Base-by-base conservation (phyloP, 2,888 invertebrate genomes). In the Smittia sp. region DNA sequence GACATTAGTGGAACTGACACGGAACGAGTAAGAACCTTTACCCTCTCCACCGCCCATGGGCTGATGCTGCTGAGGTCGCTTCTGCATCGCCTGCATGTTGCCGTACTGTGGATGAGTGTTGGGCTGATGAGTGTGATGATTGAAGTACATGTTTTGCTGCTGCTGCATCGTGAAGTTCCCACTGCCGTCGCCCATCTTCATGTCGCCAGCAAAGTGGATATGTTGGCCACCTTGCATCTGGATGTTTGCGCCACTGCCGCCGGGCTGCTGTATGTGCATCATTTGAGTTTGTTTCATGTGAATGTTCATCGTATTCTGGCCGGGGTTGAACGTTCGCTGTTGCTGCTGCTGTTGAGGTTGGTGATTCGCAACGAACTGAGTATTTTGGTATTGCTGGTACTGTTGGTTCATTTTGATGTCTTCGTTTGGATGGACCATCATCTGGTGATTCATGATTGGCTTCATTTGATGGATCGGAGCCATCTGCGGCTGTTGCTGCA, bases 221-320 rank as follows among this genome's bases (percentile, higher is more conserved):
- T 92, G 93, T 82, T 94, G 94, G 32, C 93, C 93, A 77, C 93
- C 91, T 1, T 92, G 92, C 79, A 93, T 93, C 88, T 93, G 93
- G 77, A 93, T 88, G 78, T 20, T 69, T 2, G 52, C 69, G 11
- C 90, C 90, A 80, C 91, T 91, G 76, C 83, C 86, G 70, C 88
- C 88, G 67, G 91, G 90, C 80, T 94, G 94, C 77, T 86, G 88
- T 77, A 95, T 91, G 81, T 94, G 94, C 81, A 94, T 83, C 81
- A 94, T 93, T 81, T 93, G 93, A 74, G 92, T 91, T 81, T 94
- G 94, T 79, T 91, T 91, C 85, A 94, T 92, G 82, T 94, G 93
- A 76, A 93, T 83, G 46, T 87, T 87, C 38, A 88, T 83, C 9
- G 86, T 84, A 39, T 79, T 79, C 66, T 79, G 77, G 75, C 78